These are phyloP conservation scores for Dynastes hyllus DNA, from an alignment of 2,888 invertebrate genomes.

Conservation along the genomic window DNA sequence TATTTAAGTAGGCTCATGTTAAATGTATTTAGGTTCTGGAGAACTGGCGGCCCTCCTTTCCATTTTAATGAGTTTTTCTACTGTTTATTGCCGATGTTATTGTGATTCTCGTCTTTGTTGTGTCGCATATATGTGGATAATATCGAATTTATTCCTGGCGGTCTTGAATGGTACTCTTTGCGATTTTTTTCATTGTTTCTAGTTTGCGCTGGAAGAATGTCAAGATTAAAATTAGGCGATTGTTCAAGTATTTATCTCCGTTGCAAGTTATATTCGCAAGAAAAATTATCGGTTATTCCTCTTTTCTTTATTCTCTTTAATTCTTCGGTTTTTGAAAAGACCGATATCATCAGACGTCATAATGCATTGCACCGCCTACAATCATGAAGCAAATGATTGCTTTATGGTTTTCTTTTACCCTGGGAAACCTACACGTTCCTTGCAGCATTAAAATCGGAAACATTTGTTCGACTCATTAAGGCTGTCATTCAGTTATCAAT, in stretches of 20 bases:
- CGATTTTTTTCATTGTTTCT: background rate
- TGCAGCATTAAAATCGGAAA: slow-evolving; percentile 29
- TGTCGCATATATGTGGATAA: slow-evolving; percentile 20
- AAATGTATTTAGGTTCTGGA: slow-evolving; percentile 47
- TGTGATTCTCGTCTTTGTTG: slow-evolving; percentile 34
- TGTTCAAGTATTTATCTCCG: too few species aligned
- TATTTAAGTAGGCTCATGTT: slow-evolving; percentile 48
- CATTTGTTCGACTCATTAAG: slow-evolving; percentile 29
- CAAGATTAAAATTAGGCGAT: too few species aligned
- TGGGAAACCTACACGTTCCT: slow-evolving; percentile 6
- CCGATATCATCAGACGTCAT: background rate
- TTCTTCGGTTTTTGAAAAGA: background rate
- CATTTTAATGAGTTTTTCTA: slow-evolving; percentile 45
- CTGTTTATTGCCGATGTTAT: slow-evolving; percentile 37
- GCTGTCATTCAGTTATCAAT: slow-evolving; percentile 15
- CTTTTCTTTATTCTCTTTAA: background rate
- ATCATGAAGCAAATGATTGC: slow-evolving; percentile 20
- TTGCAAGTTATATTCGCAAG: too few species aligned
- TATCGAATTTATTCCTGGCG: slow-evolving; percentile 20
- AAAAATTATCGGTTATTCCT: background rate
- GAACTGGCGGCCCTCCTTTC: slow-evolving; percentile 40
- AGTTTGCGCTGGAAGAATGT: background rate
- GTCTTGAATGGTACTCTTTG: background rate
- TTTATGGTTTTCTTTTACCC: slow-evolving; percentile 11
- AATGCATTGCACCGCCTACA: slow-evolving; percentile 26